phyloP scores from a whole-genome alignment of 1,140 invertebrate species.

The Epicauta chinensis region DNA sequence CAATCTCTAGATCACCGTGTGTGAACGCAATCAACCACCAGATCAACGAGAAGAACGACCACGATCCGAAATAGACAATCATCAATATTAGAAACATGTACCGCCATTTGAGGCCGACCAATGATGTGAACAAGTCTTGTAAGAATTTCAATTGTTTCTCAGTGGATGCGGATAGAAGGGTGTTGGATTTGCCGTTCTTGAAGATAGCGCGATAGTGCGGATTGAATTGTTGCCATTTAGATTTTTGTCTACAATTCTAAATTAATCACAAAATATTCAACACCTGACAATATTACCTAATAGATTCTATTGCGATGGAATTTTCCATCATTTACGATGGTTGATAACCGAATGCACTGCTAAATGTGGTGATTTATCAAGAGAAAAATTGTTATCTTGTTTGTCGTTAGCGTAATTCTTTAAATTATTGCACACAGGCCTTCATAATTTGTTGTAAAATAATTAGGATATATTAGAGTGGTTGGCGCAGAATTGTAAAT shows the following conservation, averaged over 20 bases:
- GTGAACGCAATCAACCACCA: conserved; percentile 89
- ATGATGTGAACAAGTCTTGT: conserved; percentile 74
- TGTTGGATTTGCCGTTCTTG: conserved; percentile 93
- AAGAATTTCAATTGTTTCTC: conserved; percentile 64
- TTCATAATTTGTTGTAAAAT: no score
- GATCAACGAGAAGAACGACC: conserved; percentile 82
- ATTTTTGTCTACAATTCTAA: neutral
- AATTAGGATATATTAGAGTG: no score
- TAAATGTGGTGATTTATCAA: no score
- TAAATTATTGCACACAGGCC: no score
- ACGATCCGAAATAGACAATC: conserved; percentile 81
- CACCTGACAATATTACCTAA: neutral
- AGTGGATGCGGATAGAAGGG: conserved; percentile 76
- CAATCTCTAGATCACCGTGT: conserved; percentile 81
- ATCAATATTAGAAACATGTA: conserved; percentile 91
- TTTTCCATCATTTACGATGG: neutral
- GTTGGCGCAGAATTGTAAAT: no score
- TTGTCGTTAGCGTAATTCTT: no score
- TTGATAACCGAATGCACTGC: neutral
- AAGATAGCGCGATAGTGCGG: conserved; percentile 68
- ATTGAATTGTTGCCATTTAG: conserved; percentile 18
- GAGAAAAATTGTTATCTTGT: no score
- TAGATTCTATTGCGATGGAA: neutral
- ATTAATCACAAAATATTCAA: neutral
- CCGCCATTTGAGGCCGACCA: conserved; percentile 83